phyloP scores from a whole-genome alignment of 2,888 invertebrate genomes.

The Pseudeuparius sepicola region DNA sequence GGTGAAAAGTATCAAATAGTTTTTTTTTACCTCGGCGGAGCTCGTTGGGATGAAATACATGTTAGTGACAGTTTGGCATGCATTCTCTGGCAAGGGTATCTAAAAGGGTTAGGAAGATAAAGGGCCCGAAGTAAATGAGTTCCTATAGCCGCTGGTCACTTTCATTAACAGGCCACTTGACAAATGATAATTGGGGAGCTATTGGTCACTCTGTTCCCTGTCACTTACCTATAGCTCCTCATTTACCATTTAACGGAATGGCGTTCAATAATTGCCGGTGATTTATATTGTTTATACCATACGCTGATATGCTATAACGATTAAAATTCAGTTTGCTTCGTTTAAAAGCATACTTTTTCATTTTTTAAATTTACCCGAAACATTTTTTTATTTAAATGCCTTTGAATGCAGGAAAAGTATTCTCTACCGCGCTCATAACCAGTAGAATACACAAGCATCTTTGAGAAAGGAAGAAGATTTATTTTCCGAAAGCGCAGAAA shows the following conservation, averaged over 20 bases:
- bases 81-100: slow-evolving; percentile 29
- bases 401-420: too few species aligned
- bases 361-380: too few species aligned
- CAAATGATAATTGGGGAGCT: slow-evolving; percentile 42
- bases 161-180: slow-evolving; percentile 42
- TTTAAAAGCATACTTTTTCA: too few species aligned
- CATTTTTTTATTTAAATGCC: too few species aligned
- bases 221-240: slow-evolving; percentile 38
- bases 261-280: slow-evolving; percentile 33
- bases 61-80: slow-evolving; percentile 35
- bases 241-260: slow-evolving; percentile 32
- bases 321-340: slow-evolving; percentile 22
- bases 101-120: slow-evolving; percentile 40
- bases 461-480: too few species aligned
- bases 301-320: slow-evolving; percentile 25
- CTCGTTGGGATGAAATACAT: slow-evolving; percentile 26
- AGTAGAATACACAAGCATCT: too few species aligned
- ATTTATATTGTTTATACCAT: slow-evolving; percentile 32
- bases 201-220: slow-evolving; percentile 40
- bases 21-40: too few species aligned
- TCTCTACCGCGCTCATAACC: too few species aligned
- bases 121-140: slow-evolving; percentile 38
- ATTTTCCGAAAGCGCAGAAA: too few species aligned
- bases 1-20: too few species aligned
- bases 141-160: slow-evolving; percentile 39